Evolutionary conservation across 2,113 vertebrate genomes (phyloP).

Genomic region (Tachysurus vachellii): DNA sequence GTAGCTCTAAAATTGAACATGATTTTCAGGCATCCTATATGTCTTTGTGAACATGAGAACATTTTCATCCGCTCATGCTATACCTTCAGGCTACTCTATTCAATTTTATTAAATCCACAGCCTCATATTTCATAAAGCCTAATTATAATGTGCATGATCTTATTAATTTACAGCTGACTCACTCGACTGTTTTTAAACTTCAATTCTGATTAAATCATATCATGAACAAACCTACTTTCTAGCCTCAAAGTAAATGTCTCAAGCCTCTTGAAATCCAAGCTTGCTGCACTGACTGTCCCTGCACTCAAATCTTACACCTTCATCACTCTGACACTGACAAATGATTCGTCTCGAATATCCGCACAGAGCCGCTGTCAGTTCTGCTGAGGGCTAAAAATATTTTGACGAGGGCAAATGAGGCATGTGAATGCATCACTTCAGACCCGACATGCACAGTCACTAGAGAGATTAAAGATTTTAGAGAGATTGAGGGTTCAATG

Average conservation of each 20-base stretch:
- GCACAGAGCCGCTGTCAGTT: constrained; percentile 46
- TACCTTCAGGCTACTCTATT: neutral
- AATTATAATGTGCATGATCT: neutral
- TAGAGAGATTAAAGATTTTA: constrained; percentile 26
- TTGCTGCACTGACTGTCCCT: constrained; percentile 34
- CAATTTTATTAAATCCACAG: neutral
- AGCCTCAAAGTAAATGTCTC: constrained; percentile 35
- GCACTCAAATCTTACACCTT: constrained; percentile 50
- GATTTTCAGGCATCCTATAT: neutral
- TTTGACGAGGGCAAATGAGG: constrained; percentile 65
- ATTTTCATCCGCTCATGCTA: neutral
- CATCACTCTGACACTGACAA: constrained; percentile 63
- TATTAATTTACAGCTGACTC: neutral
- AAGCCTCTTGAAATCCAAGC: constrained; percentile 32
- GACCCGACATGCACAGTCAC: constrained; percentile 9
- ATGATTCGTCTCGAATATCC: constrained; percentile 59
- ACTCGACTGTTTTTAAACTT: neutral
- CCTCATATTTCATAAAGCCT: constrained; percentile 22
- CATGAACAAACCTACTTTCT: constrained; percentile 16
- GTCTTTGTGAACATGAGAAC: neutral
- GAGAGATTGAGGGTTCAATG: neutral
- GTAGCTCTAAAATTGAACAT: neutral
- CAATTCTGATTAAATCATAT: neutral
- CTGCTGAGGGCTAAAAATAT: constrained; percentile 50
- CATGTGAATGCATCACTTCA: constrained; percentile 49